Evolutionary conservation across 2,113 vertebrate genomes (phyloP).

Genomic region (Brachirus orientalis): DNA sequence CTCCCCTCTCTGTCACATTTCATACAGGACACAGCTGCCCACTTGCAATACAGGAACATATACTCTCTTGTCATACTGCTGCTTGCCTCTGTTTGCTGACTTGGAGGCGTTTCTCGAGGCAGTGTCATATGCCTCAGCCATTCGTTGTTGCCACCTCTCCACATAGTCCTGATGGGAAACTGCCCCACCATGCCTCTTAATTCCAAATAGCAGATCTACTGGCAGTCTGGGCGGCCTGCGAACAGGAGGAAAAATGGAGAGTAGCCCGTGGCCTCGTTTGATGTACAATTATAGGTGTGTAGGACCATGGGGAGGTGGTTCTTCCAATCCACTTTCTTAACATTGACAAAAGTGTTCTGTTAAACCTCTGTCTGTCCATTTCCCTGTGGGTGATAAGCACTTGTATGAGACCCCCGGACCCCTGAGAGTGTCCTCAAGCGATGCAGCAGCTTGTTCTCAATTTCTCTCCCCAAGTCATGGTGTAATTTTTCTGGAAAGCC

Average conservation of each 20-base stretch:
- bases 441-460: not conserved
- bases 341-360: not conserved
- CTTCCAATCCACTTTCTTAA: not conserved
- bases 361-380: not conserved
- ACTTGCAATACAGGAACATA: too few relatives aligned
- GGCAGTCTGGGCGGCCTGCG: not conserved
- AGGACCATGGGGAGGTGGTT: not conserved
- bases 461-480: not conserved
- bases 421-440: not conserved
- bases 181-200: not conserved
- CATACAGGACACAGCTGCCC: too few relatives aligned
- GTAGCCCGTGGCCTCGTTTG: not conserved
- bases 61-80: too few relatives aligned
- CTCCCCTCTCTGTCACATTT: too few relatives aligned
- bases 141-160: not conserved
- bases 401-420: not conserved
- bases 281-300: not conserved
- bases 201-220: not conserved
- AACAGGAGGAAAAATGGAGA: not conserved
- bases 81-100: too few relatives aligned
- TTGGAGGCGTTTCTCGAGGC: too few relatives aligned
- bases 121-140: not conserved
- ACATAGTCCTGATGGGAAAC: not conserved
- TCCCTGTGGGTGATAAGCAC: not conserved
- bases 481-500: not conserved